phyloP scores from a whole-genome alignment of 35 echinoderm and acorn worm species.

The Stichopus chloronotus region DNA sequence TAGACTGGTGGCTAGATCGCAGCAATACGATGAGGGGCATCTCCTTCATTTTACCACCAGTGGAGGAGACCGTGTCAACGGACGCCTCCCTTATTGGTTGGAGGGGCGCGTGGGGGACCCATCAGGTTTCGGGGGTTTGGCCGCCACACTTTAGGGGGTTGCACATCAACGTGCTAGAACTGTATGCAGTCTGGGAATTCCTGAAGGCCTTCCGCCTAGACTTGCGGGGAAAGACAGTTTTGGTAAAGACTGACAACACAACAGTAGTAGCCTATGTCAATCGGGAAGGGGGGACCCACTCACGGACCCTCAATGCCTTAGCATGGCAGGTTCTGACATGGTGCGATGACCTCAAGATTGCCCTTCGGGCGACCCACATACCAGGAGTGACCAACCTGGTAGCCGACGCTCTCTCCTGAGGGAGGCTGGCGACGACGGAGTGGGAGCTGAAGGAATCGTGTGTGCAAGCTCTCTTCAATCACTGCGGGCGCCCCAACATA shows the following conservation, averaged over 20 bases:
- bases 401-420: conserved; percentile 55
- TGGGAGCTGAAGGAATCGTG: conserved; percentile 1
- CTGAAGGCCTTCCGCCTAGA: too few species aligned
- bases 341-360: conserved; percentile 22
- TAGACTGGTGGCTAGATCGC: background rate
- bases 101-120: too few species aligned
- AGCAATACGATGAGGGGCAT: background rate
- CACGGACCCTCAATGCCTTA: background rate
- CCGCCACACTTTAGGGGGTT: background rate
- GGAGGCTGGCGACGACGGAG: conserved; percentile 11
- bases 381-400: conserved; percentile 54
- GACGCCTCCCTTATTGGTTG: too few species aligned
- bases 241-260: too few species aligned
- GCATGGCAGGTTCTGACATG: conserved; percentile 27
- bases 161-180: background rate
- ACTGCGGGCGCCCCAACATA: conserved; percentile 23
- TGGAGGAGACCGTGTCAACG: too few species aligned
- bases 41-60: too few species aligned
- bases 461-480: background rate
- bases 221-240: too few species aligned
- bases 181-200: conserved; percentile 7
- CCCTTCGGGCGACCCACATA: conserved; percentile 45
- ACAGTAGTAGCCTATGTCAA: conserved; percentile 35
- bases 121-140: too few species aligned
- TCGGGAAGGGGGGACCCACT: background rate